A percentile compares a stretch with the other conserved stretches of the same genome.
These are phyloP conservation scores for Malurus cyaneus DNA, from an alignment of 2,113 vertebrate genomes.

Conservation along the genomic window DNA sequence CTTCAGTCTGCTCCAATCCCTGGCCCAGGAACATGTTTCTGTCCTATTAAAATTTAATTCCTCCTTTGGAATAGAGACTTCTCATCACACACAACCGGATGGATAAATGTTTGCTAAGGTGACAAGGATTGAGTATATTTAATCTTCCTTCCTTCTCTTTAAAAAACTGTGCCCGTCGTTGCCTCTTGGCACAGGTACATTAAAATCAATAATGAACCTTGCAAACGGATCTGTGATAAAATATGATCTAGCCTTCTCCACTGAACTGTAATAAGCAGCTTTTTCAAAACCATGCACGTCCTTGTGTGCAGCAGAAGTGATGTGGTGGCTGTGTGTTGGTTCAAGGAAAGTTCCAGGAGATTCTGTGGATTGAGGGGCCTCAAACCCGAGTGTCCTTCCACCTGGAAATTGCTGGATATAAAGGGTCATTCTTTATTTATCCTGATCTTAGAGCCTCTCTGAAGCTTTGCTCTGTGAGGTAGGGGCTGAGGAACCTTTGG, in stretches of 20 bases:
- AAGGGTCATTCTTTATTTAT: background rate
- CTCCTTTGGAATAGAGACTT: slow-evolving; percentile 32
- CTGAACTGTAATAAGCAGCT: slow-evolving; percentile 14
- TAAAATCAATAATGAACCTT: slow-evolving; percentile 60
- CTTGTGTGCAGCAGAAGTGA: background rate
- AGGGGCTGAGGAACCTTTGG: background rate
- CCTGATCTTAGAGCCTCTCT: background rate
- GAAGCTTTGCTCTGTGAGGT: background rate
- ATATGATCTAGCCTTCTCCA: slow-evolving; percentile 11
- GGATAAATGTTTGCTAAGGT: slow-evolving; percentile 63
- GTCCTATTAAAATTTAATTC: slow-evolving; percentile 60
- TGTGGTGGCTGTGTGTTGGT: background rate
- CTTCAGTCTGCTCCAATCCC: background rate
- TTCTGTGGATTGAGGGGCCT: background rate
- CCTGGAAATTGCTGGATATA: background rate
- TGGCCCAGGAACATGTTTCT: slow-evolving; percentile 2
- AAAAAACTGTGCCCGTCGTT: slow-evolving; percentile 19
- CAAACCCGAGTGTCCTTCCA: background rate
- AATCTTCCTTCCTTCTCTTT: slow-evolving; percentile 42
- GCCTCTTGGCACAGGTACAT: slow-evolving; percentile 39
- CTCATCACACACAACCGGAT: background rate
- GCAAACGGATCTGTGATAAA: slow-evolving; percentile 12
- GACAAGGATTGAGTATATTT: slow-evolving; percentile 60
- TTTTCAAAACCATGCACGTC: background rate
- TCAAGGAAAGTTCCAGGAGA: background rate